A percentile compares a stretch with the other conserved stretches of the same genome.
Evolutionary conservation across 2,888 invertebrate genomes (phyloP).

Genomic region (Coelopa pilipes): DNA sequence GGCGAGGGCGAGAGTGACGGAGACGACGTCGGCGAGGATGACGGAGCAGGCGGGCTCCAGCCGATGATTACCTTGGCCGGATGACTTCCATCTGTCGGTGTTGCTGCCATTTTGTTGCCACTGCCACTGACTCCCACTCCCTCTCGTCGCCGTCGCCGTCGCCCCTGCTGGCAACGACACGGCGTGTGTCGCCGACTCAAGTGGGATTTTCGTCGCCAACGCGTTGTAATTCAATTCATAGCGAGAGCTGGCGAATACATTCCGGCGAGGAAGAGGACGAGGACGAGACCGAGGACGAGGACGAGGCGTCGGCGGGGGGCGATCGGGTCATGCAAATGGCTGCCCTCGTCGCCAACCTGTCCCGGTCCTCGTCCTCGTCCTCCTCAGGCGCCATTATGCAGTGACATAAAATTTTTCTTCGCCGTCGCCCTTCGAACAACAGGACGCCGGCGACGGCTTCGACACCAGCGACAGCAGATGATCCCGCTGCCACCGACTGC

Average conservation of each 20-base stretch:
- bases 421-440: slow-evolving; percentile 24
- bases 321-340: slow-evolving; percentile 17
- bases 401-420: slow-evolving; percentile 29
- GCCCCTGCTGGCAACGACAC: slow-evolving; percentile 7
- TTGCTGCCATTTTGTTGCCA: neutral
- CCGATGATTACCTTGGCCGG: neutral
- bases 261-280: neutral
- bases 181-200: slow-evolving; percentile 19
- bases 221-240: slow-evolving; percentile 30
- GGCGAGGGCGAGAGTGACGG: no score
- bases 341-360: neutral
- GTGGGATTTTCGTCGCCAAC: slow-evolving; percentile 28
- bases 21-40: no score
- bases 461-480: slow-evolving; percentile 14
- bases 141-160: neutral
- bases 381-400: slow-evolving; percentile 10
- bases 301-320: neutral
- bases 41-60: no score
- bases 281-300: no score
- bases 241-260: slow-evolving; percentile 14
- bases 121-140: neutral
- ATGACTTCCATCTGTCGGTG: neutral
- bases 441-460: neutral
- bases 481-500: slow-evolving; percentile 14
- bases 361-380: slow-evolving; percentile 7